Evolutionary conservation across 1,140 invertebrate species (phyloP).

Genomic region (Belonocnema kinseyi): DNA sequence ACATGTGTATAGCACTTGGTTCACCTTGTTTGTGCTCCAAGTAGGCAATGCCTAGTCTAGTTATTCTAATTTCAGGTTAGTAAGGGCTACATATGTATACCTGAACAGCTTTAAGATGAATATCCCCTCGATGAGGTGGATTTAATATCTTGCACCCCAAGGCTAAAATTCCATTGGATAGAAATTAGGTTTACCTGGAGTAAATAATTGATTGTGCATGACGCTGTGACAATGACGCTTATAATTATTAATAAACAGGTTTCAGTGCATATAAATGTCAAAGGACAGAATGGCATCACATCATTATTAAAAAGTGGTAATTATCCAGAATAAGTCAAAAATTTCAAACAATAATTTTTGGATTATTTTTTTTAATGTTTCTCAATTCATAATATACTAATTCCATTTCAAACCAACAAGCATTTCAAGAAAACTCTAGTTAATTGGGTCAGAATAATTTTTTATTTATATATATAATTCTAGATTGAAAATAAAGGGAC

Average conservation of each 20-base stretch:
- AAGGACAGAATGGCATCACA: not conserved
- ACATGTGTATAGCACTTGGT: not conserved
- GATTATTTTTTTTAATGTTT: not conserved
- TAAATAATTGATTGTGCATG: constrained; percentile 2
- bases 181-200: not conserved
- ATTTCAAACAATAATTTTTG: not conserved
- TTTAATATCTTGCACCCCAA: not conserved
- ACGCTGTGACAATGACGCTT: constrained; percentile 21
- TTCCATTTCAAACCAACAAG: too few species aligned
- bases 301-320: not conserved
- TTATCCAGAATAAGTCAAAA: not conserved
- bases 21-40: not conserved
- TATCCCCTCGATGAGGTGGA: not conserved
- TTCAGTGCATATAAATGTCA: not conserved
- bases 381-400: too few species aligned
- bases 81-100: not conserved
- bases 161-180: not conserved
- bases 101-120: not conserved
- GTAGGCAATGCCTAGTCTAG: not conserved
- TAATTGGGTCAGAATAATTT: too few species aligned
- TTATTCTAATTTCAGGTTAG: not conserved
- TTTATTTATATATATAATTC: too few species aligned
- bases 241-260: constrained; percentile 18
- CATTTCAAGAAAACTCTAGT: too few species aligned
- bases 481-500: too few species aligned